A percentile compares a stretch with the other conserved stretches of the same genome.
These are phyloP conservation scores for Drosophila mulleri DNA, from an alignment of 2,888 invertebrate species.

Conservation along the genomic window DNA sequence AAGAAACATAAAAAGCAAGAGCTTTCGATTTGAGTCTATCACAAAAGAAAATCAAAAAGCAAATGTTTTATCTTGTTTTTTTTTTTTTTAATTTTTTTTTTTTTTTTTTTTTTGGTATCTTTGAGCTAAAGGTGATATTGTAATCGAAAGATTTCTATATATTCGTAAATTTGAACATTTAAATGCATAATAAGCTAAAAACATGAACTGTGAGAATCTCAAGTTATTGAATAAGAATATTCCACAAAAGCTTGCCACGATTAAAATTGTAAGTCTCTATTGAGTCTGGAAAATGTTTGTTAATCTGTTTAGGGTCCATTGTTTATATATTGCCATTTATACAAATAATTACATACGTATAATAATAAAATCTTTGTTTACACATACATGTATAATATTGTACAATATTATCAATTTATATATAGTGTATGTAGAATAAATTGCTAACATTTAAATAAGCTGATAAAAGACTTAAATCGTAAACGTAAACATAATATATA, in stretches of 20 bases:
- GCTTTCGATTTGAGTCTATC: constrained; percentile 63
- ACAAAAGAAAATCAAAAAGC: constrained; percentile 60
- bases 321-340: constrained; percentile 48
- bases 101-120: constrained; percentile 58
- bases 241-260: constrained; percentile 36
- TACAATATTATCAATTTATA: constrained; percentile 63
- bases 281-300: constrained; percentile 32
- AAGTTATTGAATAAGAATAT: constrained; percentile 18
- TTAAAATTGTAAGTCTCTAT: constrained; percentile 22
- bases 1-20: constrained; percentile 54
- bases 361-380: constrained; percentile 74
- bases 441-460: constrained; percentile 68
- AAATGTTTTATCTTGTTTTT: constrained; percentile 21
- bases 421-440: constrained; percentile 34
- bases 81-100: constrained; percentile 35
- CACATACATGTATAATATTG: constrained; percentile 72
- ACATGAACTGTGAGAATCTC: constrained; percentile 18
- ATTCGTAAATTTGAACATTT: constrained; percentile 21
- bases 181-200: constrained; percentile 58
- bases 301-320: constrained; percentile 22
- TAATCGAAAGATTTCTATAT: constrained; percentile 31
- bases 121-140: constrained; percentile 63
- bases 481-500: constrained; percentile 60
- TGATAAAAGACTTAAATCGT: constrained; percentile 59
- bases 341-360: constrained; percentile 57